These are phyloP conservation scores for Chaenodraco wilsoni DNA, from an alignment of 2,797 vertebrate species.

Conservation along the genomic window DNA sequence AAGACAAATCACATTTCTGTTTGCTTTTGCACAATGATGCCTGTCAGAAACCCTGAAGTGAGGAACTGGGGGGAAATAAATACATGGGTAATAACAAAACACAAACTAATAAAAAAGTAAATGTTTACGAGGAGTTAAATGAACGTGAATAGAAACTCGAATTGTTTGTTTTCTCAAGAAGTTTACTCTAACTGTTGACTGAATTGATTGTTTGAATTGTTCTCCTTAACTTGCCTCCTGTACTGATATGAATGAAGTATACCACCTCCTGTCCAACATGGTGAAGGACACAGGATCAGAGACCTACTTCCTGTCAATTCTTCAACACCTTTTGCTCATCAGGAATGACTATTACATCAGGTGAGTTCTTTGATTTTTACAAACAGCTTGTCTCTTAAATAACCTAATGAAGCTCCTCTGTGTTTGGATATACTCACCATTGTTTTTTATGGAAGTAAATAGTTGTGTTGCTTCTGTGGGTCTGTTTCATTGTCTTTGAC, in stretches of 20 bases:
- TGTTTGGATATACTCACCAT: neutral
- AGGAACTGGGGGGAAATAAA: conserved; percentile 36
- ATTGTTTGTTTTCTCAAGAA: conserved; percentile 7
- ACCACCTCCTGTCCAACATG: conserved; percentile 96
- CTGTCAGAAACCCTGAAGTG: conserved; percentile 67
- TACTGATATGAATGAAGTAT: conserved; percentile 96
- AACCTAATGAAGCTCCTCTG: conserved; percentile 10
- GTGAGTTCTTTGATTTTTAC: conserved; percentile 77
- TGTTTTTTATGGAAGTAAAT: neutral
- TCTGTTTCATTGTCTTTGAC: neutral
- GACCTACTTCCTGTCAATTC: conserved; percentile 92
- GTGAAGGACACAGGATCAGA: conserved; percentile 94
- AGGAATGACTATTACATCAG: conserved; percentile 97
- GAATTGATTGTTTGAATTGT: conserved; percentile 29
- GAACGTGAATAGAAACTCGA: conserved; percentile 14
- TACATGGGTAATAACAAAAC: conserved; percentile 36
- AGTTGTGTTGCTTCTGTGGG: neutral
- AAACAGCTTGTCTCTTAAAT: conserved; percentile 16
- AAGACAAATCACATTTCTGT: conserved; percentile 67
- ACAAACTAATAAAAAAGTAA: conserved; percentile 25
- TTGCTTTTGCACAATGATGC: conserved; percentile 68
- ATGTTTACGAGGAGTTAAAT: conserved; percentile 38
- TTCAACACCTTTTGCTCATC: conserved; percentile 97
- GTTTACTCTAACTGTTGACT: conserved; percentile 8
- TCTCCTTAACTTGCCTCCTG: conserved; percentile 83